Base-by-base conservation (phyloP, 2,113 vertebrate genomes). In the Neolamprologus devosi region DNA sequence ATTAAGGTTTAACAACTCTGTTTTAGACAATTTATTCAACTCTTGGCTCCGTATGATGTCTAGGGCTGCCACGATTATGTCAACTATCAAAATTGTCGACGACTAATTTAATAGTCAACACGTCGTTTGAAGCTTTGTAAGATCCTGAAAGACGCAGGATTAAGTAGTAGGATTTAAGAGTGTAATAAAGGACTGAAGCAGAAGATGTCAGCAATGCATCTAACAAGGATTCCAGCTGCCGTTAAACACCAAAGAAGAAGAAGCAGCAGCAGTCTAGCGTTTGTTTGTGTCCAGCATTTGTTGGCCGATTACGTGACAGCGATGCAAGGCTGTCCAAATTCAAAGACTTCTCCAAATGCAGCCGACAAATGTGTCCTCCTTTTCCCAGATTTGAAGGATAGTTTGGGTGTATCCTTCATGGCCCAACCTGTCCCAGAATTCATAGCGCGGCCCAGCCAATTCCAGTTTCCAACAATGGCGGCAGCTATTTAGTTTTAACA, bases 311-410 rank as follows among this genome's bases (percentile, higher is more conserved):
- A 33, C 1, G 9, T 60, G 57, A 33, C 58, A 63, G 16, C 0
- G 0, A 63, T 7, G 28, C 16, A 33, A 60, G 57, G 28, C 28
- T 33, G 57, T 60, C 57, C 26, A 60, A 60, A 60, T 60, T 30
- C 0, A 30, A 9, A 30, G 14, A 60, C 57, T 58, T 2, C 26
- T 0, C 0, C 55, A 30, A 60, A 60, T 60, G 57, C 8, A 3
- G 0, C 8, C 0, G 3, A 30, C 26, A 58, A 58, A 58, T 58
- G 14, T 30, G 23, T 28, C 55, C 23, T 58, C 55, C 13, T 58
- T 16, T 58, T 58, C 26, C 23, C 13, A 58, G 14, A 16, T 58
- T 58, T 58, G 55, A 58, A 58, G 26, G 55, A 28, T 58, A 9
- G 57, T 0, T 9, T 6, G 57, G 57, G 28, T 60, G 2, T 60